Conservation (phyloP, 2,888 invertebrate species). For the Sinodicranocentrus sp. region DNA sequence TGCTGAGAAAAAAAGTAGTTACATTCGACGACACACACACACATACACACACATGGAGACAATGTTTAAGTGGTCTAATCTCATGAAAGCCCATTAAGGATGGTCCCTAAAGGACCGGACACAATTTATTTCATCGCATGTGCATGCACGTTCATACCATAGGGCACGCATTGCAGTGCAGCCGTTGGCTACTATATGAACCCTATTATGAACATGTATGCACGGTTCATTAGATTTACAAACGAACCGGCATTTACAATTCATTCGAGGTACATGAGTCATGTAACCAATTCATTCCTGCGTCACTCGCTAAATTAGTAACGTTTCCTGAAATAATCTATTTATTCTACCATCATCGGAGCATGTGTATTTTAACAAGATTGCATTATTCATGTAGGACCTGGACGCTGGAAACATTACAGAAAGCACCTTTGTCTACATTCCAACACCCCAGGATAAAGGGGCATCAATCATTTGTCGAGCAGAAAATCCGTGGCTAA, state of each 20-base stretch:
- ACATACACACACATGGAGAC: constrained; percentile 26
- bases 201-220: constrained; percentile 6
- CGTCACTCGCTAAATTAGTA: constrained; percentile 17
- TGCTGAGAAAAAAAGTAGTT: not conserved
- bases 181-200: not conserved
- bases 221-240: constrained; percentile 62
- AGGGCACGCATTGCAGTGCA: constrained; percentile 10
- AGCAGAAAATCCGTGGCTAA: constrained; percentile 91
- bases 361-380: constrained; percentile 5
- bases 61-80: constrained; percentile 58
- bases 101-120: constrained; percentile 59
- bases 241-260: constrained; percentile 59
- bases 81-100: constrained; percentile 62
- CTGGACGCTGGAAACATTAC: constrained; percentile 88
- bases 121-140: constrained; percentile 61
- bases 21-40: not conserved
- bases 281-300: constrained; percentile 47
- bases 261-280: constrained; percentile 54
- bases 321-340: too few species aligned
- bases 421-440: constrained; percentile 89
- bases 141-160: not conserved
- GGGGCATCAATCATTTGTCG: constrained; percentile 93
- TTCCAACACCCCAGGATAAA: constrained; percentile 91
- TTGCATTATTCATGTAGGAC: constrained; percentile 82
- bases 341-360: too few species aligned